Base-by-base conservation (phyloP, 2,888 invertebrate species). In the Euplagia quadripunctaria region DNA sequence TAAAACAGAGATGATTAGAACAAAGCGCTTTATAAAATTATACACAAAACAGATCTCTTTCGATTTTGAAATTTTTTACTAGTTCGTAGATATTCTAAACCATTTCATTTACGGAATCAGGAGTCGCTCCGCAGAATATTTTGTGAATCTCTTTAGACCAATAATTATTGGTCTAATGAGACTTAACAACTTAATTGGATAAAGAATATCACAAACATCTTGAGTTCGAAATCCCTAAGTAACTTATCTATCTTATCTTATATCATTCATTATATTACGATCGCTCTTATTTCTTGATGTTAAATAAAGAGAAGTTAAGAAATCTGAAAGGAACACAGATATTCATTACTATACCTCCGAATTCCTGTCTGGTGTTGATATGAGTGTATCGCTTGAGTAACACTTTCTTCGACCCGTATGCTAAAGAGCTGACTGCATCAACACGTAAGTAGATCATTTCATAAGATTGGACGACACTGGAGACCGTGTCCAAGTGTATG, bases 401-500 rank as follows among this genome's bases (percentile, higher is more conserved):
- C 52, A 6, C 17, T 52, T 49, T 52, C 17, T 52, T 17, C 16
- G 6, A 52, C 16, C 16, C 16, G 17, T 52, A 52, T 52, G 52
- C 17, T 52, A 1, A 52, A 17, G 7, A 17, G 52, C 17, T 52
- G 16, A 43, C 43, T 64, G 64, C 64, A 43, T 64, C 64, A 49
- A 55, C 14, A 66, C 49, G 16, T 51, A 9, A 20, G 12, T 46
- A 46, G 41, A 49, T 51, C 31, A 31, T 31, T 31, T 31, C 31
- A 61, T 67, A 61, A 67, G 61, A 71, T 67, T 31, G 49, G 20
- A 46, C 6, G 17, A 20, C 4, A 31, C 4, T 17, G n/a, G 58
- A 31, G 61, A 20, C n/a, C 74, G 72, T 74, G 71, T 52, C 52
- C 20, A 73, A 79, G 66, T 68, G 51, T 63, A n/a, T 9, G 52